Evolutionary conservation across 2,888 invertebrate genomes (phyloP).

Genomic region (Aphidoletes aphidimyza): DNA sequence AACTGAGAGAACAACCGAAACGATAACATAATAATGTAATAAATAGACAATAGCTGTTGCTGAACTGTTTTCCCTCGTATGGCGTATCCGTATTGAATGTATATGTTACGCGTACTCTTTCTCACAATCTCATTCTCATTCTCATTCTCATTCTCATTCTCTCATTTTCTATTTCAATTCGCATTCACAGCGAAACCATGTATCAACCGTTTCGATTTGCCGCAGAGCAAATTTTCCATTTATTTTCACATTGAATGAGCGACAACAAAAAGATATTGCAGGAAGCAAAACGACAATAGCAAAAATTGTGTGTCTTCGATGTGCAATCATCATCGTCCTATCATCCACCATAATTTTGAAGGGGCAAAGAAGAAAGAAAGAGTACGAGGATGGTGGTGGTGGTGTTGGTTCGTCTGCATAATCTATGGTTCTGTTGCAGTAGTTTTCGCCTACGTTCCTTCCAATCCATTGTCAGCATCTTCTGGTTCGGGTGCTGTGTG

Average conservation of each 20-base stretch:
- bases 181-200: no score
- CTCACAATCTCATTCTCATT: no score
- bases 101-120: no score
- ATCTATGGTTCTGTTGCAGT: background rate
- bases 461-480: background rate
- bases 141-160: no score
- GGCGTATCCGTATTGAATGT: background rate
- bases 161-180: no score
- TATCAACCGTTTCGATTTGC: background rate
- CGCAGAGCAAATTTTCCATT: constrained; percentile 34
- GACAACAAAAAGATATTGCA: background rate
- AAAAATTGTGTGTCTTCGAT: background rate
- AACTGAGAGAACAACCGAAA: background rate
- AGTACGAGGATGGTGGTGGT: background rate
- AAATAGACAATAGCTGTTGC: constrained; percentile 29
- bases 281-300: background rate
- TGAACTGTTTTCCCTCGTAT: constrained; percentile 3
- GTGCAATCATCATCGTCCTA: background rate
- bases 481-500: background rate
- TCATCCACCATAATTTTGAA: no score
- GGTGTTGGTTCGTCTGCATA: background rate
- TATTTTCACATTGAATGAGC: background rate
- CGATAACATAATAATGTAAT: constrained; percentile 18
- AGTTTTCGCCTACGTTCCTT: background rate
- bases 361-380: no score